These are phyloP conservation scores for Osmerus eperlanus DNA, from an alignment of 2,113 vertebrate species.

Conservation along the genomic window DNA sequence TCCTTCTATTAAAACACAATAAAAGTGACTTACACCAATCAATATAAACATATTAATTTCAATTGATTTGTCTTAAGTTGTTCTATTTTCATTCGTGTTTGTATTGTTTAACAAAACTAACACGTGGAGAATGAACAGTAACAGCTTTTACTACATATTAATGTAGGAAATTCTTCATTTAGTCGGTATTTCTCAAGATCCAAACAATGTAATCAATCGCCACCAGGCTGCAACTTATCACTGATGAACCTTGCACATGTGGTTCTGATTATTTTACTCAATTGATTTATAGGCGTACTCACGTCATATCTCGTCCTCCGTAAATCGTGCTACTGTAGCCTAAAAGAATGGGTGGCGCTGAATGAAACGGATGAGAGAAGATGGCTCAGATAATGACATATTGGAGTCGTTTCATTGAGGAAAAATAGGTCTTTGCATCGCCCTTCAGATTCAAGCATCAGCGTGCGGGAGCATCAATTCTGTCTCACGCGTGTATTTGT, in stretches of 20 bases:
- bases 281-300: no score
- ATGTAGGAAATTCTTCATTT: no score
- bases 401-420: slow-evolving; percentile 2
- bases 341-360: slow-evolving; percentile 10
- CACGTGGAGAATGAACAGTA: no score
- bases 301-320: neutral
- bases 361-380: slow-evolving; percentile 1
- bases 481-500: neutral
- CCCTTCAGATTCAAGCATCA: neutral
- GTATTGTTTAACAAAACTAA: neutral
- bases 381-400: slow-evolving; percentile 25
- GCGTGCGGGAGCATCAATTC: neutral
- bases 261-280: neutral
- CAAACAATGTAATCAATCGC: no score
- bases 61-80: no score
- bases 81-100: no score
- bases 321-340: slow-evolving; percentile 2
- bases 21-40: neutral
- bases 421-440: neutral
- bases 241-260: neutral
- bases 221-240: no score
- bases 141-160: no score
- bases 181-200: no score
- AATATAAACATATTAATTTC: no score
- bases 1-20: neutral